phyloP scores from a whole-genome alignment of 2,797 vertebrate genomes.

The Mormyrops boulengeri region DNA sequence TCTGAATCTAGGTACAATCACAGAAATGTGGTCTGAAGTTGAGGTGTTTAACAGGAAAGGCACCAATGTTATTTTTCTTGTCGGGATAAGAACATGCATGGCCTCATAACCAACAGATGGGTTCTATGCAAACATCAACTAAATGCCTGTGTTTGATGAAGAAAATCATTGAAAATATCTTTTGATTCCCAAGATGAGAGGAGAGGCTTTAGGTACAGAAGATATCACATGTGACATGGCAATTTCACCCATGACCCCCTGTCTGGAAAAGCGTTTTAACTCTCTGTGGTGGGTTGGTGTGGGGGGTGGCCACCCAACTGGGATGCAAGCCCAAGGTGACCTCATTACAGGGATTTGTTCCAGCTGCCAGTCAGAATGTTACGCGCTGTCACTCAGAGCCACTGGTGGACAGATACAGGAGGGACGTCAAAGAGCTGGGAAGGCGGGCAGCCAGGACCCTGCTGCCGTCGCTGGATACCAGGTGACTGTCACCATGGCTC shows the following conservation, averaged over 20 bases:
- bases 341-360: conserved; percentile 11
- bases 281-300: not conserved
- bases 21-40: not conserved
- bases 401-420: not conserved
- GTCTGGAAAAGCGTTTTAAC: conserved; percentile 4
- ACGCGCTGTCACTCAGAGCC: not conserved
- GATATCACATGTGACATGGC: not conserved
- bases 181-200: not conserved
- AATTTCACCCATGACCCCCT: not conserved
- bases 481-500: not conserved
- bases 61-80: not conserved
- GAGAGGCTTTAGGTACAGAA: not conserved
- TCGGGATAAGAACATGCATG: not conserved
- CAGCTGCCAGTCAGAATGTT: not conserved
- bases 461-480: not conserved
- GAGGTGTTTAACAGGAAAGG: not conserved
- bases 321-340: not conserved
- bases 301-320: not conserved
- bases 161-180: not conserved
- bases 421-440: not conserved
- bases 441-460: not conserved
- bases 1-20: not conserved
- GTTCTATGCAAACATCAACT: not conserved
- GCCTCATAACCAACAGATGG: not conserved
- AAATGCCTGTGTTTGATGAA: not conserved